Percentiles rank a stretch among this genome's conserved stretches.
Conservation (phyloP, 2,888 invertebrate species). For the Hanleya hanleyi region DNA sequence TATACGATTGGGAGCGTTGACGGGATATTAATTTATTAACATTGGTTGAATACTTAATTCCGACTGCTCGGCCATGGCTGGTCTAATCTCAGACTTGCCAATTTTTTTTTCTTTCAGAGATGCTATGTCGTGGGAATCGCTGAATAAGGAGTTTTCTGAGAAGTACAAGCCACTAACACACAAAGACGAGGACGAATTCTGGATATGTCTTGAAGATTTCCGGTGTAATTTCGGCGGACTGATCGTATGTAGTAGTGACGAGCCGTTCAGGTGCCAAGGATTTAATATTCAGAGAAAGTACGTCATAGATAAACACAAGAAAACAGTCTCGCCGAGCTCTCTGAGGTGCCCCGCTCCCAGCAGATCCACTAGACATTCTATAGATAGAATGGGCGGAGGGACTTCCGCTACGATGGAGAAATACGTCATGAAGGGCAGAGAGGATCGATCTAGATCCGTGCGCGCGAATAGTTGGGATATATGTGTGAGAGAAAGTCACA, state of each 20-base stretch:
- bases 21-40: no score
- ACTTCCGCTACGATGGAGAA: not conserved
- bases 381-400: not conserved
- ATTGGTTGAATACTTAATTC: no score
- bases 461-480: not conserved
- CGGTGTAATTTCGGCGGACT: conserved; percentile 65
- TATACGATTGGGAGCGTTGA: no score
- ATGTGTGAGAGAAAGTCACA: not conserved
- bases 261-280: conserved; percentile 55
- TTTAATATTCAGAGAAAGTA: conserved; percentile 50
- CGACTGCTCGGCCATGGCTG: no score
- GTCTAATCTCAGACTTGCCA: no score
- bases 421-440: not conserved
- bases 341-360: not conserved
- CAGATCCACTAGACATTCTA: not conserved
- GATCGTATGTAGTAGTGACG: conserved; percentile 59
- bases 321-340: not conserved
- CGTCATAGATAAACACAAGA: conserved; percentile 12
- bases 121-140: conserved; percentile 53
- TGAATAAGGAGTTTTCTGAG: conserved; percentile 57
- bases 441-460: no score
- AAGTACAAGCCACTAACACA: conserved; percentile 55
- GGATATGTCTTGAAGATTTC: conserved; percentile 64
- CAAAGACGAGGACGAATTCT: conserved; percentile 63
- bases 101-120: conserved; percentile 45